Evolutionary conservation across 1,140 invertebrate species (phyloP).

Genomic region (Drosophila nasuta): DNA sequence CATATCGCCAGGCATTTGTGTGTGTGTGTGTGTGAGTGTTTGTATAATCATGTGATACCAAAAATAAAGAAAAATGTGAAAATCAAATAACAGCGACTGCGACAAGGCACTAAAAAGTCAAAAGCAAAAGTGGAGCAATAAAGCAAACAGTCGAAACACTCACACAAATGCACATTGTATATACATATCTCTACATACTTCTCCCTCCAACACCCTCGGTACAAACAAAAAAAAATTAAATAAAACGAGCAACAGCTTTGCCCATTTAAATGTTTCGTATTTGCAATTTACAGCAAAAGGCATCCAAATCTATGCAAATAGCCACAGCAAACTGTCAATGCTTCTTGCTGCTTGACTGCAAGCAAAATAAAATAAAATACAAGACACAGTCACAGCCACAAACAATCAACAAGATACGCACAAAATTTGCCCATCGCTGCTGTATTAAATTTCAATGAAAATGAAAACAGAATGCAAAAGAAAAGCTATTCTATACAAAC

Average conservation of each 20-base stretch:
- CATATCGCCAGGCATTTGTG: background rate
- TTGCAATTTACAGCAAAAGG: conserved; percentile 40
- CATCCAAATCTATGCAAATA: conserved; percentile 58
- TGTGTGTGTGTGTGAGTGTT: conserved; percentile 46
- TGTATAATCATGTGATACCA: conserved; percentile 80
- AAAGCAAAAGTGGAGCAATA: conserved; percentile 82
- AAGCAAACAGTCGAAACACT: conserved; percentile 65
- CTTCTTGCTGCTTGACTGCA: background rate
- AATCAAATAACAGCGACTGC: conserved; percentile 72
- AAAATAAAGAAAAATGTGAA: conserved; percentile 83
- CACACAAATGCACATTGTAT: conserved; percentile 14
- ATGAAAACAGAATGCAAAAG: conserved; percentile 50
- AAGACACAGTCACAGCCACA: background rate
- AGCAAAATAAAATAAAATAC: conserved; percentile 14
- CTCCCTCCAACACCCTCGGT: background rate
- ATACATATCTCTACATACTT: conserved; percentile 3
- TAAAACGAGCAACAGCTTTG: conserved; percentile 21
- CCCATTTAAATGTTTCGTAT: conserved; percentile 29
- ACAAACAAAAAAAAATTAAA: too few relatives aligned
- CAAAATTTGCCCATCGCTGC: conserved; percentile 23
- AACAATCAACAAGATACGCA: conserved; percentile 52
- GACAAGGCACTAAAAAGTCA: conserved; percentile 76
- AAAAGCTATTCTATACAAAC: conserved; percentile 19
- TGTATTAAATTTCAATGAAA: conserved; percentile 75
- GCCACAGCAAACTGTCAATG: conserved; percentile 20